Conservation (phyloP, 2,888 invertebrate species). For the Amorpha juglandis region DNA sequence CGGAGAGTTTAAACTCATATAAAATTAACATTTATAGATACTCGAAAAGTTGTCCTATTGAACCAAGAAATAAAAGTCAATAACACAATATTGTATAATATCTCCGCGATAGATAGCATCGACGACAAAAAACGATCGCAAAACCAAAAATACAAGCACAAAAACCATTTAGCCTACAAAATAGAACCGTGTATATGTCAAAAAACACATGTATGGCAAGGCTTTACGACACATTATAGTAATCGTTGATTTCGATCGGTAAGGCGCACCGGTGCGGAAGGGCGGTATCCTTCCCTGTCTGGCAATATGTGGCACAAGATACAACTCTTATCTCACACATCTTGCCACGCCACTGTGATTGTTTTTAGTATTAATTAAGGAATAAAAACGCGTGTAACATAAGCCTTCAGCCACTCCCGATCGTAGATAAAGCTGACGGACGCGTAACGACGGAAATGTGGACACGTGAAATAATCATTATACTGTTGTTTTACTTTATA, state of each 20-base stretch:
- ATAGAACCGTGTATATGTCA: slow-evolving; percentile 28
- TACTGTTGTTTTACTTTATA: not conserved
- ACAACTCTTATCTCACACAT: slow-evolving; percentile 48
- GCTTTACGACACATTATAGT: slow-evolving; percentile 59
- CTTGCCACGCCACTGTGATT: slow-evolving; percentile 49
- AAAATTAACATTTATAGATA: not conserved
- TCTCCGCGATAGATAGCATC: not conserved
- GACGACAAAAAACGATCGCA: not conserved
- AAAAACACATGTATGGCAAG: slow-evolving; percentile 47
- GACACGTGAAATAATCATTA: slow-evolving; percentile 11
- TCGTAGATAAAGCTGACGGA: slow-evolving; percentile 21
- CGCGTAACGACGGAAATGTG: slow-evolving; percentile 8
- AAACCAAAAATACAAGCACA: slow-evolving; percentile 2
- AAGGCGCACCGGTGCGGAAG: slow-evolving; percentile 41
- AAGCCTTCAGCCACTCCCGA: slow-evolving; percentile 13
- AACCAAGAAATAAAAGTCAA: not conserved
- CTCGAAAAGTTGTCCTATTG: not conserved
- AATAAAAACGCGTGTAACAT: slow-evolving; percentile 27
- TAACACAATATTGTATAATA: not conserved
- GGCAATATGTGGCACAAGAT: slow-evolving; percentile 27
- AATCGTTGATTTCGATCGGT: slow-evolving; percentile 53
- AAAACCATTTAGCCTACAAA: slow-evolving; percentile 27
- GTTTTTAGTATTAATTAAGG: slow-evolving; percentile 43
- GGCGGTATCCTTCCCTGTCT: slow-evolving; percentile 11
- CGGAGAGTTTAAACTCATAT: too few species aligned